Evolutionary conservation across 2,888 invertebrate species (phyloP).

Genomic region (Mactromeris polynyma): DNA sequence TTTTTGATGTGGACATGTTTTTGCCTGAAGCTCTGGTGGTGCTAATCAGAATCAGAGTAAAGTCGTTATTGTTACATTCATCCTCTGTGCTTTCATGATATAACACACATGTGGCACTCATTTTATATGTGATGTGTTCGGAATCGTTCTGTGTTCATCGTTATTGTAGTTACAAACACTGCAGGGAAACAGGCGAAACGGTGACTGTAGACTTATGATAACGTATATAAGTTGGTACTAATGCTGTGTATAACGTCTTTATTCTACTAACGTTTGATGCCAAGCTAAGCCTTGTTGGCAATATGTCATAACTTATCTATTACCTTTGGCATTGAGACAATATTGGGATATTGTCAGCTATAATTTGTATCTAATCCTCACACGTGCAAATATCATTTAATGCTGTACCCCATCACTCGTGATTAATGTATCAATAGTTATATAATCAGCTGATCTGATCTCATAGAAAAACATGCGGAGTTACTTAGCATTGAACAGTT

Average conservation of each 20-base stretch:
- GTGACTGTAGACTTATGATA: not conserved
- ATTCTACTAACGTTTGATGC: not conserved
- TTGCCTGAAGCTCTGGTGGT: not conserved
- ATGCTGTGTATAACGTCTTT: not conserved
- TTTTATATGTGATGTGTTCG: not conserved
- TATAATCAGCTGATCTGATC: not conserved
- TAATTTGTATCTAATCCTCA: not conserved
- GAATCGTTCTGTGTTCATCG: not conserved
- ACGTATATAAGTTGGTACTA: not conserved
- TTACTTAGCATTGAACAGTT: not conserved
- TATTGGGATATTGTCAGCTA: not conserved
- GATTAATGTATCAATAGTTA: not conserved
- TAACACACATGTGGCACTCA: not conserved
- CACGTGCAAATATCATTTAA: conserved; percentile 1
- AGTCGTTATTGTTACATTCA: not conserved
- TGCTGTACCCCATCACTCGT: not conserved
- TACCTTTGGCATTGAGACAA: not conserved
- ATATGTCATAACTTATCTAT: not conserved
- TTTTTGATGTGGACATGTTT: not conserved
- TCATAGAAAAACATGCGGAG: not conserved
- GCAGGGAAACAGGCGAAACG: not conserved
- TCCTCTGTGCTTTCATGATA: not conserved
- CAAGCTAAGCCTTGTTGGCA: not conserved
- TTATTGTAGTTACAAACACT: not conserved
- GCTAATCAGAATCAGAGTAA: not conserved